phyloP scores from a whole-genome alignment of 2,797 vertebrate species.

The Eptatretus atami region DNA sequence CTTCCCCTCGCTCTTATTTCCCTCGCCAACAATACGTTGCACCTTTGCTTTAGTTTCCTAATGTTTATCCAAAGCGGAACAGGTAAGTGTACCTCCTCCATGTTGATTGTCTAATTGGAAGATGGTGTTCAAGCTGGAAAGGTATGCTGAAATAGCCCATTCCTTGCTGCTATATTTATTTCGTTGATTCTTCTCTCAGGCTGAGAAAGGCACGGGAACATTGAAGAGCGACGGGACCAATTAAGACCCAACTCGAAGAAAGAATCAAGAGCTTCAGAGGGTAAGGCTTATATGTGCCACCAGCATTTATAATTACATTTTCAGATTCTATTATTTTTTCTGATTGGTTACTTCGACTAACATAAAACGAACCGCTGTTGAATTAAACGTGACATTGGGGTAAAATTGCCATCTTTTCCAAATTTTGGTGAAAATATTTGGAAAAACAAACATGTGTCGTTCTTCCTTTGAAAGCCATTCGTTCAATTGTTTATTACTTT shows the following conservation, averaged over 20 bases:
- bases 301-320: neutral
- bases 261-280: conserved; percentile 93
- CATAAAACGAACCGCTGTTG: no score
- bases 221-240: conserved; percentile 90
- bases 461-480: no score
- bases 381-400: no score
- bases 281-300: conserved; percentile 19
- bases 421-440: no score
- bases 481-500: no score
- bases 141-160: neutral
- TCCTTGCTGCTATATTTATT: neutral
- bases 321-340: neutral
- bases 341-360: neutral
- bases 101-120: neutral
- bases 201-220: conserved; percentile 93
- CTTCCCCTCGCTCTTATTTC: no score
- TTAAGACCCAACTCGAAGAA: conserved; percentile 92
- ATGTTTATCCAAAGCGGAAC: no score
- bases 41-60: no score
- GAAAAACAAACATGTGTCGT: no score
- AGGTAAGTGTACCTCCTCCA: neutral
- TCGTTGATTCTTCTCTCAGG: conserved; percentile 18
- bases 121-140: neutral
- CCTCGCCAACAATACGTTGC: no score
- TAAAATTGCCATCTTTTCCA: no score